Evolutionary conservation across 2,888 invertebrate species (phyloP), one percentile per base, ranked within the genome.

Genomic region (Amorpha juglandis): DNA sequence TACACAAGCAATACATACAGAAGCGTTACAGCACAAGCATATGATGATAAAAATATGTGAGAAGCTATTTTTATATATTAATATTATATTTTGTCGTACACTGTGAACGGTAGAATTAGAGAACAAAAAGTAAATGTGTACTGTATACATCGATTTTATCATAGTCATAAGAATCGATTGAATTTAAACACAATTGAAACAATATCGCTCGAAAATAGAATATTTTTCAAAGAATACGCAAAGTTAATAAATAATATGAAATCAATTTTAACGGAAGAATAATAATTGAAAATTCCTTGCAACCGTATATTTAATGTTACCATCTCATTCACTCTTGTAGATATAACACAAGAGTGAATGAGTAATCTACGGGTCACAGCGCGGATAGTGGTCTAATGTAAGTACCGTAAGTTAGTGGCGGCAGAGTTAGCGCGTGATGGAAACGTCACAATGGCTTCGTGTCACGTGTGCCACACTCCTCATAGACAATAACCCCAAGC

Each of bases 401-500:
- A 14, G 45, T 45, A 45, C 14, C 45, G 45, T 45, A 45, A 42
- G 78, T 84, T 85, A 84, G 82, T 82, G 78, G 82, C 70, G 78
- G 82, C 70, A 85, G 50, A 19, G 50, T 50, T 50, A 86, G 85
- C 85, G 78, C 79, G 77, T 74, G 74, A 76, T 77, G 79, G 79
- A 38, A 42, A 88, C 88, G 82, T 87, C 89, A 88, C 89, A 87
- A 74, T 77, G 80, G 84, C 83, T 77, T 89, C 82, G 84, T 85
- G 27, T 27, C 27, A 27, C 27, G 27, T 27, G 83, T 87, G 83
- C 82, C 84, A 82, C 84, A 79, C 81, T 77, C 78, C 77, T 88
- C 89, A 87, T 86, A 89, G 88, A 88, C 89, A 88, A 87, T 84
- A 80, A 84, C 86, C 88, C 88, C 85, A 87, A 87, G 87, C 87